Evolutionary conservation across 2,888 invertebrate species (phyloP).

Genomic region (Macropis europaea): DNA sequence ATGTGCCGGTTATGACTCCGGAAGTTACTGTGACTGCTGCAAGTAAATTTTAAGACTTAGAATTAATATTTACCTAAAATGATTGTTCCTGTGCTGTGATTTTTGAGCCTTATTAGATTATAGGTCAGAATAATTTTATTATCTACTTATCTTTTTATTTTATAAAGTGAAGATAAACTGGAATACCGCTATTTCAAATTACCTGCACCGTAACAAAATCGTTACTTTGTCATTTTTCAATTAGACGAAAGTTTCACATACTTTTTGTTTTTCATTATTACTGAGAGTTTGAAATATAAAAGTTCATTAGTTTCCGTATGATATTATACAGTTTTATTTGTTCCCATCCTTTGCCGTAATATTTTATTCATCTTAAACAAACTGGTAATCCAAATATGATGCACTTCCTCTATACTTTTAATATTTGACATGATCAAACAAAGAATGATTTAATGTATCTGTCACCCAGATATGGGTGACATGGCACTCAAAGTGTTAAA

Average conservation of each 20-base stretch:
- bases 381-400: neutral
- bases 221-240: neutral
- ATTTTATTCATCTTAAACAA: neutral
- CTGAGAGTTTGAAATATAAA: no score
- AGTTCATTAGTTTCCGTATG: no score
- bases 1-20: neutral
- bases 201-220: neutral
- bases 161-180: neutral
- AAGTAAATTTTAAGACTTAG: no score
- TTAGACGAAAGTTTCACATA: neutral
- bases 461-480: no score
- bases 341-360: neutral
- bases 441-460: no score
- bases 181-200: neutral
- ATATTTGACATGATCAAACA: no score
- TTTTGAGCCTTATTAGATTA: neutral
- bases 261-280: neutral
- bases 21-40: neutral
- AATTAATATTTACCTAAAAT: no score
- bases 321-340: neutral
- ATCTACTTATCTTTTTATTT: neutral
- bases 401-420: neutral
- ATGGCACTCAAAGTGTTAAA: no score
- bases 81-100: no score
- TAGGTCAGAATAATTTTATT: neutral